Conservation (phyloP, 1,140 invertebrate species). For the Physella acuta region DNA sequence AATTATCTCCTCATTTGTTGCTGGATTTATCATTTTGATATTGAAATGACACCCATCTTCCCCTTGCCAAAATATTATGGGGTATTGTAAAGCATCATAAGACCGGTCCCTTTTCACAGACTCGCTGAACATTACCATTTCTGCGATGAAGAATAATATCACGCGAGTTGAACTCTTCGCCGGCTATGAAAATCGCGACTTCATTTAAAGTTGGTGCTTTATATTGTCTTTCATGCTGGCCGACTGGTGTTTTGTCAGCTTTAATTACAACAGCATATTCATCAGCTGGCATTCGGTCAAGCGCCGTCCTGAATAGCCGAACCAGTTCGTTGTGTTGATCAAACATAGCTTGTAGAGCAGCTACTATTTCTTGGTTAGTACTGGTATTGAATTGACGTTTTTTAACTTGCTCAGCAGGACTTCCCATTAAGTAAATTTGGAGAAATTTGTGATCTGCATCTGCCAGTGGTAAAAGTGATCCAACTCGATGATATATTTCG, state of each 20-base stretch:
- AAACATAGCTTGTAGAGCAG: neutral
- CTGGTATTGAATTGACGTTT: neutral
- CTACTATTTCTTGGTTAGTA: neutral
- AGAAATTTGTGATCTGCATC: neutral
- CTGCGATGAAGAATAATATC: neutral
- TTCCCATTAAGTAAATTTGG: neutral
- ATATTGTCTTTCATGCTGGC: neutral
- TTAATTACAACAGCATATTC: neutral
- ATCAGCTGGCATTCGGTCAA: neutral
- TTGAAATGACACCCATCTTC: constrained; percentile 13
- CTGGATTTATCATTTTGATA: neutral
- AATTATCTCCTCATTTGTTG: neutral
- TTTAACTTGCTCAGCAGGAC: neutral
- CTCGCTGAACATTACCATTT: neutral
- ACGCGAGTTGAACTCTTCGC: neutral
- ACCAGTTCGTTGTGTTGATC: neutral
- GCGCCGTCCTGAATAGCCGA: neutral
- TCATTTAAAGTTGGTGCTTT: neutral
- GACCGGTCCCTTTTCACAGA: neutral
- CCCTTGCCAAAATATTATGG: neutral
- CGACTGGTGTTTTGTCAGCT: neutral
- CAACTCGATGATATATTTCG: neutral
- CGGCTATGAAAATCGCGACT: neutral
- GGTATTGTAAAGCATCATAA: neutral
- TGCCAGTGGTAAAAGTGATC: neutral